Base-by-base conservation (phyloP, 2,888 invertebrate genomes). In the Cordilura impudica region DNA sequence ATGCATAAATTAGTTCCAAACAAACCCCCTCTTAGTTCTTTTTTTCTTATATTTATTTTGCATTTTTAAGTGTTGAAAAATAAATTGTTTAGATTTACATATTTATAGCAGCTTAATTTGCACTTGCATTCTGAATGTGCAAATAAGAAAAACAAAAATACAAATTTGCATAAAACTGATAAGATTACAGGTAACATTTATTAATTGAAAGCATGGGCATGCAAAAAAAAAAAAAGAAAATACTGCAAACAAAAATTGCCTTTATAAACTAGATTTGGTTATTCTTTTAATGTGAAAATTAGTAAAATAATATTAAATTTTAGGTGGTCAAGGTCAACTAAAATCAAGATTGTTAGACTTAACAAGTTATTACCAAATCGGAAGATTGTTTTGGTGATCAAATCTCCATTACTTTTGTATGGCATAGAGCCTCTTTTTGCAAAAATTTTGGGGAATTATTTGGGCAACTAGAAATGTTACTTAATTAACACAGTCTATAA, bases 131-230 rank as follows among this genome's bases (percentile, higher is more conserved):
- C 12, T 6, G 39, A 56, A 29, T 16, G 14, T 39, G 39, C 66
- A 43, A 2, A 18, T 21, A 19, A 6, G 43, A 35, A 58, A 10
- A 43, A 63, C 43, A 54, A 47, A 39, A 10, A 7, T 56, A 45
- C 16, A 75, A 58, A 79, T 79, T 79, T 67, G 75, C 79, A 79
- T 79, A 79, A 70, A 75, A 45, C 66, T 75, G 79, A 79, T 79
- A 79, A 79, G 79, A 79, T 72, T 67, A 23, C 14, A 26, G 61
- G 43, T 66, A 75, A 63, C 51, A 66, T 79, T 72, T 75, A 72
- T 79, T 79, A 79, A 79, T 75, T 79, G 79, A 75, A 79, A 63
- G 18, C 75, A 70, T 75, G 63, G 60, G 67, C 74, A 67, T 18
- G 21, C 35, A 73, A 29, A 16, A 49, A 49, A 47, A 58, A 35